phyloP scores from a whole-genome alignment of 2,113 vertebrate species.

The Brevimyrus niger region DNA sequence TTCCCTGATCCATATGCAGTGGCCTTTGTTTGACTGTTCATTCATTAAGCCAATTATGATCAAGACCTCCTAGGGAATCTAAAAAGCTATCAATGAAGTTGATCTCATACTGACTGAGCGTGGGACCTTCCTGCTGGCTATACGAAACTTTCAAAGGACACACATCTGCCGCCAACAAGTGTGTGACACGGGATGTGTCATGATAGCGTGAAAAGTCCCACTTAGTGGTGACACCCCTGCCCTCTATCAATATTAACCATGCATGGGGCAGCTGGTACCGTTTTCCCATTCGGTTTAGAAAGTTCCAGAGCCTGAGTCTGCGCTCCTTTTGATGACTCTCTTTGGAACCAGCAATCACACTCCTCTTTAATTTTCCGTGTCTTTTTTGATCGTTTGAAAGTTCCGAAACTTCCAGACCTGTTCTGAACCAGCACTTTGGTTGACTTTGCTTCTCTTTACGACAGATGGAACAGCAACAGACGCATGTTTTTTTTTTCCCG shows the following conservation, averaged over 20 bases:
- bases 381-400: not conserved
- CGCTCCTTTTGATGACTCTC: not conserved
- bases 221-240: not conserved
- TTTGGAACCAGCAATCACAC: not conserved
- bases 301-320: not conserved
- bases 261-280: conserved; percentile 17
- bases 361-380: not conserved
- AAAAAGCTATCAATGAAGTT: not conserved
- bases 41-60: not conserved
- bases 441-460: not conserved
- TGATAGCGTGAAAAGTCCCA: not conserved
- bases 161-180: not conserved
- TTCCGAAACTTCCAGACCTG: not conserved
- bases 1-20: not conserved
- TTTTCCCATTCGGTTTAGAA: conserved; percentile 17
- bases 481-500: not conserved
- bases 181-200: not conserved
- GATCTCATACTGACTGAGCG: not conserved
- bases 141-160: not conserved
- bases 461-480: conserved; percentile 14
- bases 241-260: conserved; percentile 20
- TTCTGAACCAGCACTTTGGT: conserved; percentile 1
- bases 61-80: not conserved
- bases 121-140: not conserved
- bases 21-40: not conserved